Evolutionary conservation across 2,888 invertebrate species (phyloP).

Genomic region (Agapostemon virescens): DNA sequence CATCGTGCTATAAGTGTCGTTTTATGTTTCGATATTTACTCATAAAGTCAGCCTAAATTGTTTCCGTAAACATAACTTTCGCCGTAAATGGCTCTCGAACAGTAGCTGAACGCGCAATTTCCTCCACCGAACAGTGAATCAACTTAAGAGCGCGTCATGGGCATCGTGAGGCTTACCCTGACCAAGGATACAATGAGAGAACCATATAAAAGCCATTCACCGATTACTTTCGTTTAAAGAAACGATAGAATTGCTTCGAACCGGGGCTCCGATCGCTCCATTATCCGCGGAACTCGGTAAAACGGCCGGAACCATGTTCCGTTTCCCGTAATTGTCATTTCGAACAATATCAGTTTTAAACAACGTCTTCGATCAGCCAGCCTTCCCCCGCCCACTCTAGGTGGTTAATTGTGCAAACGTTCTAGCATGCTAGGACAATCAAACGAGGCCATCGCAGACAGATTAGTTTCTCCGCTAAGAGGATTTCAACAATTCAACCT

Average conservation of each 20-base stretch:
- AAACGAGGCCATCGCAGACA: slow-evolving; percentile 33
- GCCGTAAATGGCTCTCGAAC: background rate
- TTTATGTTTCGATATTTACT: background rate
- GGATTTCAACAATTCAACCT: slow-evolving; percentile 1
- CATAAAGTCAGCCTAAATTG: slow-evolving; percentile 7
- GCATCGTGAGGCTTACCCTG: background rate
- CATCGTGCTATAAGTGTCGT: too few relatives aligned
- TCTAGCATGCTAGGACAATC: slow-evolving; percentile 15
- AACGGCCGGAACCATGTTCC: background rate
- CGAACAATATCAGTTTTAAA: slow-evolving; percentile 27
- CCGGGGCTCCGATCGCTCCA: background rate
- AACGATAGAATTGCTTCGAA: slow-evolving; percentile 6
- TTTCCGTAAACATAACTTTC: background rate
- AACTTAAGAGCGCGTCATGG: background rate
- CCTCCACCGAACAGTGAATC: background rate
- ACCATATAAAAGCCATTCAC: slow-evolving; percentile 23
- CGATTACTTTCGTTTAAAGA: slow-evolving; percentile 16
- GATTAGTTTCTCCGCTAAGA: slow-evolving; percentile 28
- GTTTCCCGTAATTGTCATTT: background rate
- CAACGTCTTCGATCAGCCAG: slow-evolving; percentile 10
- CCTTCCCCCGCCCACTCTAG: background rate
- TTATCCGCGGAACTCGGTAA: background rate
- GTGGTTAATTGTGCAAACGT: slow-evolving; percentile 26
- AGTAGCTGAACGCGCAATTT: background rate
- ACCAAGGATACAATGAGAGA: background rate